phyloP scores from a whole-genome alignment of 2,888 invertebrate genomes.

The Gryllus longicercus region DNA sequence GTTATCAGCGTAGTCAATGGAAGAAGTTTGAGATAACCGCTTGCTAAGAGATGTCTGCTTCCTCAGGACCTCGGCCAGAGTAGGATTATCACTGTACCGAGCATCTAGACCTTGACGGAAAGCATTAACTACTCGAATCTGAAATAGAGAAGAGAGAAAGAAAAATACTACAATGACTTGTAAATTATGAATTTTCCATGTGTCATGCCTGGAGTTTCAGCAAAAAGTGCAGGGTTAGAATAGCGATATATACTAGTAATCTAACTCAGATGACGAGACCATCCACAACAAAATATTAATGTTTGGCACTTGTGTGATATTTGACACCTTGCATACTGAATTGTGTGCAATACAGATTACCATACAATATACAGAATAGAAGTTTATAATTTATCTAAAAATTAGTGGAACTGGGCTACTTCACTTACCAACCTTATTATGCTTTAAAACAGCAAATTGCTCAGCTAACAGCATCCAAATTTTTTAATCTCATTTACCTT shows the following conservation, averaged over 20 bases:
- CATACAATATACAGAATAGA: background rate
- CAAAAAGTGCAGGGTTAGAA: background rate
- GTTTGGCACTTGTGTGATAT: background rate
- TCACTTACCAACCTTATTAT: background rate
- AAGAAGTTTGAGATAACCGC: slow-evolving; percentile 86
- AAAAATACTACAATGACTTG: slow-evolving; percentile 39
- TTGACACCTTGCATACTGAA: background rate
- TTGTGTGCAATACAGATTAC: background rate
- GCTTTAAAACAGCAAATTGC: background rate
- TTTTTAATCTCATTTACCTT: background rate
- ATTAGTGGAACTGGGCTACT: background rate
- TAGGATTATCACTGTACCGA: slow-evolving; percentile 86
- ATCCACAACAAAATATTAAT: background rate
- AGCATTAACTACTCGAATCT: slow-evolving; percentile 99
- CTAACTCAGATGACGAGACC: background rate
- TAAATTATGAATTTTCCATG: slow-evolving; percentile 23
- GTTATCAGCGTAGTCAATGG: slow-evolving; percentile 88
- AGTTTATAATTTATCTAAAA: background rate
- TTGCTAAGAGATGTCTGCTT: slow-evolving; percentile 90
- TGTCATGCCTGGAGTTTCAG: slow-evolving; percentile 17
- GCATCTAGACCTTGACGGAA: slow-evolving; percentile 99
- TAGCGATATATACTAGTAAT: background rate
- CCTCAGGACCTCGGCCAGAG: slow-evolving; percentile 88
- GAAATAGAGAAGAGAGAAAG: slow-evolving; percentile 50
- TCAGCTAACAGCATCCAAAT: slow-evolving; percentile 17